Percentiles rank a stretch among this genome's conserved stretches.
Evolutionary conservation across 2,888 invertebrate genomes (phyloP).

Genomic region (Danaus chrysippus): DNA sequence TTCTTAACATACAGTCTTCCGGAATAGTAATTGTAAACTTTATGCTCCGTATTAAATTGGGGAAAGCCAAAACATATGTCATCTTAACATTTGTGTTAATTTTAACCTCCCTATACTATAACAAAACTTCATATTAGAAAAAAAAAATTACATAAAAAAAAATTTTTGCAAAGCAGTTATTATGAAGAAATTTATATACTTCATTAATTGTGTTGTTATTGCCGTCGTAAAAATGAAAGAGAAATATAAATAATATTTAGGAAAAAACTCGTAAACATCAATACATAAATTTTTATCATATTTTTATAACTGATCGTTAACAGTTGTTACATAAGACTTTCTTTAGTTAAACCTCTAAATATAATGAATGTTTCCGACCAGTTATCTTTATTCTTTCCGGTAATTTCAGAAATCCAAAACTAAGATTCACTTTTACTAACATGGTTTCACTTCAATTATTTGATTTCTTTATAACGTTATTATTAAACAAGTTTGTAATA

Average conservation of each 20-base stretch:
- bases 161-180: no score
- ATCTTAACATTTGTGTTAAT: background rate
- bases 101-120: no score
- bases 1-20: slow-evolving; percentile 26
- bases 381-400: slow-evolving; percentile 24
- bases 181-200: no score
- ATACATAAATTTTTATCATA: no score
- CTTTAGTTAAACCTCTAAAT: background rate
- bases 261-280: no score
- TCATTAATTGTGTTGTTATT: no score
- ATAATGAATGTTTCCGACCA: background rate
- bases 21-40: slow-evolving; percentile 3
- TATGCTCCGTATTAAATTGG: slow-evolving; percentile 1
- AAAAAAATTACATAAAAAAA: no score
- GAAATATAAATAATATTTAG: no score
- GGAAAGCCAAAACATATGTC: background rate
- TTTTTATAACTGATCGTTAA: no score
- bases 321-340: background rate
- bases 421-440: slow-evolving; percentile 22
- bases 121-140: no score
- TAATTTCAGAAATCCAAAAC: slow-evolving; percentile 16
- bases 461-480: slow-evolving; percentile 11
- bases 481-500: slow-evolving; percentile 1
- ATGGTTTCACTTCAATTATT: slow-evolving; percentile 21
- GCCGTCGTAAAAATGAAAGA: no score